phyloP scores from a whole-genome alignment of 1,140 invertebrate species.

The Paraescarpia echinospica region DNA sequence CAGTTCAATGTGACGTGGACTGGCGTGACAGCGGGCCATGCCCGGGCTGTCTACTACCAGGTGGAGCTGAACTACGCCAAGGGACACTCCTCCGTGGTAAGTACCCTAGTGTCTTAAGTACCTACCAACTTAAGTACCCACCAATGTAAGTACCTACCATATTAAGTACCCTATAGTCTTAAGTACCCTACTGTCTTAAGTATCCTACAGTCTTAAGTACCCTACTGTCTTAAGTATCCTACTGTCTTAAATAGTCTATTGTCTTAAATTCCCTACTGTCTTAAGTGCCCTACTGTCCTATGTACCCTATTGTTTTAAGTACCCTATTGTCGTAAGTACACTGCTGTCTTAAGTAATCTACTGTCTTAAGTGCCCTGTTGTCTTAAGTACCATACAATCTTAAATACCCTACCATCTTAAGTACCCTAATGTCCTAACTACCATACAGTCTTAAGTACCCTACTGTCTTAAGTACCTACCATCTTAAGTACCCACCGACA shows the following conservation, averaged over 20 bases:
- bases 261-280: too few relatives aligned
- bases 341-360: background rate
- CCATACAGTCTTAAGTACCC: background rate
- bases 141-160: background rate
- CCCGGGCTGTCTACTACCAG: background rate
- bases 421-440: background rate
- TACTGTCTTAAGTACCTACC: background rate
- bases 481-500: background rate
- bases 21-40: background rate
- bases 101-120: background rate
- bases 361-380: background rate
- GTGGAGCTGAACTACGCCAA: background rate
- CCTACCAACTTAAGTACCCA: background rate
- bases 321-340: too few relatives aligned
- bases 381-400: background rate
- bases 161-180: background rate
- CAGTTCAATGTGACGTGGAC: slow-evolving; percentile 79
- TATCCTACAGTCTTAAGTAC: background rate
- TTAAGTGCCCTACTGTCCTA: too few relatives aligned
- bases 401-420: background rate
- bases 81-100: background rate
- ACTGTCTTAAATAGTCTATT: too few relatives aligned
- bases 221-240: background rate
- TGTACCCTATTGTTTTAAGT: too few relatives aligned
- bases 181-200: background rate